Percentiles rank a stretch among this genome's conserved stretches.
Evolutionary conservation across 2,888 invertebrate species (phyloP).

Genomic region (Nemotelus nigrinus): DNA sequence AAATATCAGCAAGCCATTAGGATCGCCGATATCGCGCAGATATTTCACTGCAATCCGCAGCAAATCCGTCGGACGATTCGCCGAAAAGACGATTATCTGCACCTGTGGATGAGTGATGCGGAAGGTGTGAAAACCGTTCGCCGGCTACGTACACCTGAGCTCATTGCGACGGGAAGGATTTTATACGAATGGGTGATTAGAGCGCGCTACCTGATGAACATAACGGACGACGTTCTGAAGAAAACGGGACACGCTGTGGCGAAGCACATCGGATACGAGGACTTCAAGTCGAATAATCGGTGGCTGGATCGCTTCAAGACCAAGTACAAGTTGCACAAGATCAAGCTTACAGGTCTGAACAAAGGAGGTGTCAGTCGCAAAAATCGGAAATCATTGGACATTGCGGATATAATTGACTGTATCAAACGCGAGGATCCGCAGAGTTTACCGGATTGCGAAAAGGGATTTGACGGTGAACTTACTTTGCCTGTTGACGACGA

Average conservation of each 20-base stretch:
- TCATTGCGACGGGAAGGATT: constrained; percentile 22
- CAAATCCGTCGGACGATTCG: constrained; percentile 44
- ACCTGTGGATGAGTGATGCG: constrained; percentile 23
- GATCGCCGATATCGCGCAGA: not conserved
- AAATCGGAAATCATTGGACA: constrained; percentile 11
- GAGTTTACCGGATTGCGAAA: not conserved
- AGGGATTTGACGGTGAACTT: not conserved
- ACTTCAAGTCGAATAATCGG: constrained; percentile 30
- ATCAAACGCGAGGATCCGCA: constrained; percentile 16
- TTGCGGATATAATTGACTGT: constrained; percentile 15
- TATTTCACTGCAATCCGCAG: not conserved
- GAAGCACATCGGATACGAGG: not conserved
- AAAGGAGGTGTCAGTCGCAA: not conserved
- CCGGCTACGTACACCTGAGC: constrained; percentile 6
- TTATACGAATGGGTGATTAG: constrained; percentile 32
- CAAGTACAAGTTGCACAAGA: constrained; percentile 26
- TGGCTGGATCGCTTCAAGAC: constrained; percentile 34
- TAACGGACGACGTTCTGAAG: constrained; percentile 25
- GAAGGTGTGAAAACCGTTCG: constrained; percentile 12
- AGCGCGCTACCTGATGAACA: constrained; percentile 23
- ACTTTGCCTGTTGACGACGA: not conserved
- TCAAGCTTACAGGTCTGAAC: not conserved
- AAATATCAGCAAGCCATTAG: not conserved
- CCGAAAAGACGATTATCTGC: constrained; percentile 34
- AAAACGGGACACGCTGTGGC: constrained; percentile 24